Evolutionary conservation across 2,113 vertebrate genomes (phyloP).

Genomic region (Centrocercus urophasianus): DNA sequence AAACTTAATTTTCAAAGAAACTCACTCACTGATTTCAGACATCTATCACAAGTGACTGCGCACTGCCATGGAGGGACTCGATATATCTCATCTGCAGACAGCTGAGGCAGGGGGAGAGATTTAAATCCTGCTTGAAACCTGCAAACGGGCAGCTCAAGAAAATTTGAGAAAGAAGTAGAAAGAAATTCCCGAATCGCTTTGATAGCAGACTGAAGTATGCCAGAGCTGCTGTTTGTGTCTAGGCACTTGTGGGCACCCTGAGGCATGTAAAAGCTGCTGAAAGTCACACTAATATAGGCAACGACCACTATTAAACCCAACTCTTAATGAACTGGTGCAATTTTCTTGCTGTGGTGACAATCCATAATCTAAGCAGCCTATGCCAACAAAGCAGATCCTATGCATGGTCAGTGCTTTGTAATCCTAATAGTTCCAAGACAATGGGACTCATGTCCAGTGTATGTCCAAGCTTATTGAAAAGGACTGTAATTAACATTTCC

Average conservation of each 20-base stretch:
- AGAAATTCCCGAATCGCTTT: neutral
- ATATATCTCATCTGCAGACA: neutral
- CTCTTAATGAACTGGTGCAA: neutral
- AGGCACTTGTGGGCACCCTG: neutral
- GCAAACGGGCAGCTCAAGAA: neutral
- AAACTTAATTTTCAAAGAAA: neutral
- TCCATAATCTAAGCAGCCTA: neutral
- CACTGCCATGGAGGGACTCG: neutral
- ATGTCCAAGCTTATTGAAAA: slow-evolving; percentile 7
- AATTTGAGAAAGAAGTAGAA: neutral
- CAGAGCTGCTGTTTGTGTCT: neutral
- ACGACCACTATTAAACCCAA: neutral
- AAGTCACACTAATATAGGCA: neutral
- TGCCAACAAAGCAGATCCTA: neutral
- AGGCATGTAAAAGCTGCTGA: neutral
- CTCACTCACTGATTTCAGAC: neutral
- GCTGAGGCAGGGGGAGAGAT: neutral
- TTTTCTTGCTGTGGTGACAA: neutral
- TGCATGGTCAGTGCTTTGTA: neutral
- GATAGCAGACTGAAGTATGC: neutral
- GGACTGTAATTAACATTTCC: slow-evolving; percentile 32
- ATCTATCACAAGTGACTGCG: neutral
- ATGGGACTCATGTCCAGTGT: neutral
- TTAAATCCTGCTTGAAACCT: neutral
- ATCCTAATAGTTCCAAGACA: neutral